Evolutionary conservation across 2,888 invertebrate species (phyloP).

Genomic region (Helicoverpa assulta): DNA sequence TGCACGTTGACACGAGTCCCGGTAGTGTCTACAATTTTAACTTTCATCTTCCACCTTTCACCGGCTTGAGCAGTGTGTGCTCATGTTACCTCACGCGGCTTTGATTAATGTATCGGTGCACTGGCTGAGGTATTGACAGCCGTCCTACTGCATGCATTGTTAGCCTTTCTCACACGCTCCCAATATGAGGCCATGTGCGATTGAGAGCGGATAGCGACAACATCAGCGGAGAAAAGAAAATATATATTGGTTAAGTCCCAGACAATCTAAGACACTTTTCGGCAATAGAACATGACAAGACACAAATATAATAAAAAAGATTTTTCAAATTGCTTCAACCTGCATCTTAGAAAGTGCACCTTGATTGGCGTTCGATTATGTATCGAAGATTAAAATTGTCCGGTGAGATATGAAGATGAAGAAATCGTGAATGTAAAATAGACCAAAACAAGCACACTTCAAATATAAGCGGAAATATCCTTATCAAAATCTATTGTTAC

Average conservation of each 20-base stretch:
- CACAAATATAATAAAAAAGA: not conserved
- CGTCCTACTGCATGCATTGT: constrained; percentile 63
- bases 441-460: constrained; percentile 28
- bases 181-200: constrained; percentile 29
- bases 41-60: constrained; percentile 52
- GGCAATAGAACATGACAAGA: constrained; percentile 20
- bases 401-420: constrained; percentile 42
- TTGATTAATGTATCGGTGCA: constrained; percentile 64
- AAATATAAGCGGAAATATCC: constrained; percentile 24
- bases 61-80: constrained; percentile 38
- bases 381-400: constrained; percentile 26
- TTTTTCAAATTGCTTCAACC: not conserved
- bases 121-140: constrained; percentile 62
- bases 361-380: constrained; percentile 47
- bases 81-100: constrained; percentile 51
- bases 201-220: too few relatives aligned
- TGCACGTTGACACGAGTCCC: constrained; percentile 3
- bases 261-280: not conserved
- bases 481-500: constrained; percentile 31
- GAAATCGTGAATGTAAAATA: constrained; percentile 48
- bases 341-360: constrained; percentile 34
- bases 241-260: too few relatives aligned
- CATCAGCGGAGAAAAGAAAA: too few relatives aligned
- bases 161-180: constrained; percentile 63
- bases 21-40: constrained; percentile 13